Evolutionary conservation across 2,888 invertebrate species (phyloP).

Genomic region (Cheilosia soror): DNA sequence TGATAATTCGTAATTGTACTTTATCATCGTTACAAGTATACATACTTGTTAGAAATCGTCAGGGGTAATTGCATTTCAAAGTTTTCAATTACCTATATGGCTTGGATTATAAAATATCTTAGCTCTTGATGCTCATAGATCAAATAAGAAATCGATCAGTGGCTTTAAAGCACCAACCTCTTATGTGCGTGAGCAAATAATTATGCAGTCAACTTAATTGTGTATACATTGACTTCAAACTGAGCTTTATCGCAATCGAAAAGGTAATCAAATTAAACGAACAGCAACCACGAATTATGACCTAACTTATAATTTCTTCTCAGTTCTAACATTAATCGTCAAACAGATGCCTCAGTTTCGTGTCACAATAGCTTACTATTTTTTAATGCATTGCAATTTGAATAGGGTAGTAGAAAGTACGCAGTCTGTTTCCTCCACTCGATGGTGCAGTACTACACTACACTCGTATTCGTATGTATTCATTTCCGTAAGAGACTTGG

Average conservation of each 20-base stretch:
- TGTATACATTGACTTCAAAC: not conserved
- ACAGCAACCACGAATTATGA: conserved; percentile 36
- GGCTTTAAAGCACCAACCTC: not conserved
- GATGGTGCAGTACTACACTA: not conserved
- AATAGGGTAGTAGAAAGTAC: conserved; percentile 6
- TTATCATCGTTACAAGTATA: not conserved
- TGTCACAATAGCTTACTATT: conserved; percentile 10
- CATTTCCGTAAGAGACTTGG: not conserved
- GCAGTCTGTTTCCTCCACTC: not conserved
- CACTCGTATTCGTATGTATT: not conserved
- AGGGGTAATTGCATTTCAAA: not conserved
- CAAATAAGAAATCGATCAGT: conserved; percentile 4
- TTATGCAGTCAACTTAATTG: not conserved
- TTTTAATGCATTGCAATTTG: conserved; percentile 18
- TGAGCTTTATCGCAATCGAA: conserved; percentile 3
- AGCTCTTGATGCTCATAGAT: not conserved
- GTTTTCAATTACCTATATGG: not conserved
- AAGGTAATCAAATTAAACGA: conserved; percentile 1
- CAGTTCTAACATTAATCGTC: conserved; percentile 8
- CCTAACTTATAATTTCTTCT: conserved; percentile 44
- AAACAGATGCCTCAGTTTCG: conserved; percentile 39
- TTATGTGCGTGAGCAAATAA: not conserved
- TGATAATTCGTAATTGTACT: conserved; percentile 6
- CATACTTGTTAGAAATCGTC: not conserved
- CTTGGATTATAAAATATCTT: not conserved